Conservation (phyloP, 2,797 vertebrate species). For the Phrynocephalus forsythii region DNA sequence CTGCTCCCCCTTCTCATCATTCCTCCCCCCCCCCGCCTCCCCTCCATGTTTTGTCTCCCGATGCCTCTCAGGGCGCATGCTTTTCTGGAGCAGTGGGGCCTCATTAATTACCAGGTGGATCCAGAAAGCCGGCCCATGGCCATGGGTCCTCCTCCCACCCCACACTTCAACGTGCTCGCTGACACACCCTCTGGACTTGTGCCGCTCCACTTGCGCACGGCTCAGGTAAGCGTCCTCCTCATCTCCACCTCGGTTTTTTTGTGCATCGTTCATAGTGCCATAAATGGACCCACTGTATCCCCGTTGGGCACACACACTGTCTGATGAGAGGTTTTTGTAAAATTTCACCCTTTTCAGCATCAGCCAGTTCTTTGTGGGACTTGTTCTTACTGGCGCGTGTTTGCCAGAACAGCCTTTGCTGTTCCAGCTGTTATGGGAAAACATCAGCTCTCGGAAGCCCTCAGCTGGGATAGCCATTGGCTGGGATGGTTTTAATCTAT, state of each 20-base stretch:
- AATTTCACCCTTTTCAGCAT: not conserved
- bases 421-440: too few species aligned
- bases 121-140: slow-evolving; percentile 93
- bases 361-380: not conserved
- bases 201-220: slow-evolving; percentile 92
- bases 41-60: rapidly evolving
- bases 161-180: slow-evolving; percentile 95
- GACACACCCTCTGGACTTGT: slow-evolving; percentile 95
- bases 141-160: slow-evolving; percentile 96
- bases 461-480: too few species aligned
- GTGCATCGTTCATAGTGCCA: too few species aligned
- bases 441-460: too few species aligned
- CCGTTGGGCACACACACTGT: too few species aligned
- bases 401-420: too few species aligned
- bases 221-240: slow-evolving; percentile 80
- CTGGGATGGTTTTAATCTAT: too few species aligned
- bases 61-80: slow-evolving; percentile 87
- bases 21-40: rapidly evolving
- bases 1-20: rapidly evolving
- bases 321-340: not conserved
- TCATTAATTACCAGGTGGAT: slow-evolving; percentile 98
- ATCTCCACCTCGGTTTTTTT: not conserved
- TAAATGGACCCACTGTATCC: too few species aligned
- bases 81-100: slow-evolving; percentile 97
- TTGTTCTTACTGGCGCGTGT: too few species aligned